These are phyloP conservation scores for Chrysodeixis includens DNA, from an alignment of 2,888 invertebrate species.

Conservation along the genomic window DNA sequence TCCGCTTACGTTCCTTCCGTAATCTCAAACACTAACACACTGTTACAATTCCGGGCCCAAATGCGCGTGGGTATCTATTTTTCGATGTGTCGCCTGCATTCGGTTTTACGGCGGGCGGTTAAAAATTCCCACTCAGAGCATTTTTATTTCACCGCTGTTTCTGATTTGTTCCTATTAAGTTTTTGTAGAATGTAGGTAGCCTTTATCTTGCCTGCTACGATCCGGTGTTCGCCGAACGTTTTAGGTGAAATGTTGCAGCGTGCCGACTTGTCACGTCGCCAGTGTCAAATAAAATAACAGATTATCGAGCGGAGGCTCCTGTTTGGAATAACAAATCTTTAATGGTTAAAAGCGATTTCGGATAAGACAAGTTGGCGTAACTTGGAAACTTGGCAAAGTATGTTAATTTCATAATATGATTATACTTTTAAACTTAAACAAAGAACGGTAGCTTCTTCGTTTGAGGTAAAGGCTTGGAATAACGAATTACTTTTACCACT, in stretches of 20 bases:
- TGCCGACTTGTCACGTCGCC: constrained; percentile 41
- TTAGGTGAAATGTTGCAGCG: constrained; percentile 69
- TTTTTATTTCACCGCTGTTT: constrained; percentile 27
- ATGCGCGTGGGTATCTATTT: constrained; percentile 11
- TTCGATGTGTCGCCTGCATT: constrained; percentile 17
- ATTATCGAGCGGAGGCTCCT: constrained; percentile 72
- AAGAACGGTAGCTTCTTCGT: constrained; percentile 19
- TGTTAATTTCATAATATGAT: constrained; percentile 67
- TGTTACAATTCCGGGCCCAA: constrained; percentile 1
- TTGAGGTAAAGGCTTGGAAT: background rate
- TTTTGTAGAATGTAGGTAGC: constrained; percentile 27
- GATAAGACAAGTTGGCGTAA: constrained; percentile 64
- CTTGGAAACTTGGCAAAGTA: constrained; percentile 66
- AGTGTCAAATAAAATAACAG: constrained; percentile 74
- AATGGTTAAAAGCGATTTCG: constrained; percentile 68
- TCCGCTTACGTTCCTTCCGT: background rate
- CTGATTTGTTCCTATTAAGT: constrained; percentile 28
- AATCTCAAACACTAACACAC: constrained; percentile 1
- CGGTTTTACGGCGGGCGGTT: constrained; percentile 7
- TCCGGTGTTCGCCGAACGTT: constrained; percentile 29
- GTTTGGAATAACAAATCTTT: constrained; percentile 71
- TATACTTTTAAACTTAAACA: constrained; percentile 49
- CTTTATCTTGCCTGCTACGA: constrained; percentile 16
- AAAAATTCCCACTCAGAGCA: constrained; percentile 15
- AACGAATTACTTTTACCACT: background rate